Percentiles rank a stretch among this genome's conserved stretches.
Conservation (phyloP, 2,113 vertebrate species). For the Ibidorhyncha struthersii region DNA sequence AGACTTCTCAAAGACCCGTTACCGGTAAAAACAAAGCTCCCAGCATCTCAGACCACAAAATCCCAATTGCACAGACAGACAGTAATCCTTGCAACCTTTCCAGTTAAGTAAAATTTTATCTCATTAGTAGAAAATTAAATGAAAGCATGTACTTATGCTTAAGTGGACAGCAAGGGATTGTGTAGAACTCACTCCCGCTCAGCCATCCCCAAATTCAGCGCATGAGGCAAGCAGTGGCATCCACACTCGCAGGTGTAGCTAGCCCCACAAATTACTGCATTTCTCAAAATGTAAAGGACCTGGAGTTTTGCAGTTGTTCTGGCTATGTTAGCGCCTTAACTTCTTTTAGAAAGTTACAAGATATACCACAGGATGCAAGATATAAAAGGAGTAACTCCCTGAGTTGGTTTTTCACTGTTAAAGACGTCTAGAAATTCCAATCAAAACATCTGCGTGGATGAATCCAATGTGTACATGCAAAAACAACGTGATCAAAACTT, state of each 20-base stretch:
- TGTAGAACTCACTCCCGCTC: background rate
- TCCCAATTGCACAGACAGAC: background rate
- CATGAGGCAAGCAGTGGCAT: background rate
- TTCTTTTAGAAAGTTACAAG: background rate
- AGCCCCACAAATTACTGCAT: background rate
- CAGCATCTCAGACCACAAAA: background rate
- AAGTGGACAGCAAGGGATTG: background rate
- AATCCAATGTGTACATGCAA: background rate
- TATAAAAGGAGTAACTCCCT: background rate
- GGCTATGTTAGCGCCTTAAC: background rate
- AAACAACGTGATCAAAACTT: background rate
- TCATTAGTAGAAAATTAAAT: background rate
- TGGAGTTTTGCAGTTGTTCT: background rate
- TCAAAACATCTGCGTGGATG: background rate
- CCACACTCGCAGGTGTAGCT: fast-evolving
- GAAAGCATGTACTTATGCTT: background rate
- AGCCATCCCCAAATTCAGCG: background rate
- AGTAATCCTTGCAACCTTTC: background rate
- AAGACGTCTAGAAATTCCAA: background rate
- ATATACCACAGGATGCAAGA: background rate
- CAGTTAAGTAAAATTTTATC: background rate
- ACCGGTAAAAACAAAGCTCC: background rate
- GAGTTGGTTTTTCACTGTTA: background rate
- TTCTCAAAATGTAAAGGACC: background rate
- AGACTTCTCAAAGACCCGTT: background rate